Percentiles rank a stretch among this genome's conserved stretches.
phyloP scores from a whole-genome alignment of 2,797 vertebrate genomes.

The Masticophis lateralis region DNA sequence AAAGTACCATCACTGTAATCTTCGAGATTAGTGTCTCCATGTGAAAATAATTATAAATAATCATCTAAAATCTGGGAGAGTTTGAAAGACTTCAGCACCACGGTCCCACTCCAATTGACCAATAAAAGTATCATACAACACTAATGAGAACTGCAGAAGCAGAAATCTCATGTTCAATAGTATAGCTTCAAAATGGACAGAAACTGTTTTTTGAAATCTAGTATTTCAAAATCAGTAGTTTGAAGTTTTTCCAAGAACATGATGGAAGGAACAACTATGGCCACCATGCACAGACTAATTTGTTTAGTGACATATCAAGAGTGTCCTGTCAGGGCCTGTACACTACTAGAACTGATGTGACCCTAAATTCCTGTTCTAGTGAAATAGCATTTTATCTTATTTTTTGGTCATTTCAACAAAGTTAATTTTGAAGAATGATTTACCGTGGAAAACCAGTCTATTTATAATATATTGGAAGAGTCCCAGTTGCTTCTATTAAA shows the following conservation, averaged over 20 bases:
- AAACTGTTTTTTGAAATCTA: background rate
- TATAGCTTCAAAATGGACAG: background rate
- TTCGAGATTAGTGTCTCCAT: background rate
- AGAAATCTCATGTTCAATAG: background rate
- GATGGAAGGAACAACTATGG: background rate
- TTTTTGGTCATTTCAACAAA: slow-evolving; percentile 50
- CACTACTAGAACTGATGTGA: background rate
- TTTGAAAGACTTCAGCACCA: background rate
- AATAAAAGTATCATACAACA: background rate
- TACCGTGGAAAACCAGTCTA: slow-evolving; percentile 48
- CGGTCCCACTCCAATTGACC: background rate
- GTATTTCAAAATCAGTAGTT: background rate
- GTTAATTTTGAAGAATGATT: slow-evolving; percentile 48
- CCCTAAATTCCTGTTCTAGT: background rate
- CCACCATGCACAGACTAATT: background rate
- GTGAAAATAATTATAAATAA: background rate
- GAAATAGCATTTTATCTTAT: slow-evolving; percentile 26
- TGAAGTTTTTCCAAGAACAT: background rate
- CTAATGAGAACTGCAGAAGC: background rate
- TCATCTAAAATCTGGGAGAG: background rate
- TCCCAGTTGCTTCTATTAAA: slow-evolving; percentile 61
- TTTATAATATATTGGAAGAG: slow-evolving; percentile 62
- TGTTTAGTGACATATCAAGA: background rate
- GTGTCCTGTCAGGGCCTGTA: background rate
- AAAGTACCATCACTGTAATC: background rate